Base-by-base conservation (phyloP, 92 coral and sea anemone species). In the Porites lobata region DNA sequence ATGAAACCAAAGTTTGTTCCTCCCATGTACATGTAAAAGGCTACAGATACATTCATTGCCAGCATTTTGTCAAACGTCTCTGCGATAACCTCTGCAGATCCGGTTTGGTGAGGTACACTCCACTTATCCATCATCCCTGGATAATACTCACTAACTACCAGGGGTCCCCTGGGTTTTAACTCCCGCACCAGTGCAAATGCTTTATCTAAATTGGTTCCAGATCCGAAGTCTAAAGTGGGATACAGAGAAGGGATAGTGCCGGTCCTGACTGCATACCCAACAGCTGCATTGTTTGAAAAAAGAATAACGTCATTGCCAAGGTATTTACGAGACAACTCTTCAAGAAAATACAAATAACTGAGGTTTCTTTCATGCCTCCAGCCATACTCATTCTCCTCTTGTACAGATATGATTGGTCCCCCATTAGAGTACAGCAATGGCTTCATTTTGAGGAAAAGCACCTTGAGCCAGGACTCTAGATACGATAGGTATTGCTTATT, bases 1-100 rank as follows among this genome's bases (percentile, higher is more conserved):
- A 94, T 93, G 80, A 96, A 96, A 0, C 98, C 99, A 87, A 95
- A 96, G 86, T 93, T 96, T 15, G 98, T 96, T 8, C 99, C 99
- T 20, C 99, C 99, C 66, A 91, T 92, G 78, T 93, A 96, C 99
- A 96, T 93, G 82, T 95, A 96, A 65, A 96, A 86, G 77, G 93
- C 95, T 1, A 96, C 99, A 7, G 99, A 96, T 1, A 98, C 98
- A 80, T 96, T 94, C 78, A 91, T 59, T 10, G 94, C 86, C 22
- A 96, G 86, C 20, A 96, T 94, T 47, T 89, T 90, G 76, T 96
- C 98, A 32, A 96, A 92, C 50, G 65, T 69, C 22, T 85, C 69
- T 1, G 98, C 93, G 14, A 96, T 92, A 26, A 24, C 69, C 52
- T 87, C 65, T n/a, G 91, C 73, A 20, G 81, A 17, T 62, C 79